phyloP scores from a whole-genome alignment of 2,888 invertebrate species.

The Mythimna vitellina region DNA sequence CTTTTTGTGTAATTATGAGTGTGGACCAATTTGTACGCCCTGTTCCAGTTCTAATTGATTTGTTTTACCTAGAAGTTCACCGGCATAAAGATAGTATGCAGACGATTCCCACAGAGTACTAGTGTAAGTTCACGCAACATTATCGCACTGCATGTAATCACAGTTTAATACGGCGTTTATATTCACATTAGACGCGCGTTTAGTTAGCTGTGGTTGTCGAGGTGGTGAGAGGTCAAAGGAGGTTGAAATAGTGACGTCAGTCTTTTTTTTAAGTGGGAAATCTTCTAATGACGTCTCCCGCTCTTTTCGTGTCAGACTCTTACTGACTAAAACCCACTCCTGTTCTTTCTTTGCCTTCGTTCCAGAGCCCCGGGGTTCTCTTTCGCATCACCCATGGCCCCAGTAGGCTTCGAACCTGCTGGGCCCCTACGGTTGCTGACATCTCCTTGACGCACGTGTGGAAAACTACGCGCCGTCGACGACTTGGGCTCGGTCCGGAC shows the following conservation, averaged over 20 bases:
- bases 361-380: too few species aligned
- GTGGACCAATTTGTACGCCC: not conserved
- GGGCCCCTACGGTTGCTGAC: too few species aligned
- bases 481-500: too few species aligned
- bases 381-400: too few species aligned
- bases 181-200: slow-evolving; percentile 53
- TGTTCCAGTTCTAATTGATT: slow-evolving; percentile 1
- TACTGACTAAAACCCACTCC: too few species aligned
- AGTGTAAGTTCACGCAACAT: slow-evolving; percentile 38
- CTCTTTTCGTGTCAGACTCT: too few species aligned
- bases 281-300: too few species aligned
- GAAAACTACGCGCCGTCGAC: too few species aligned
- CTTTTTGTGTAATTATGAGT: not conserved
- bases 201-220: slow-evolving; percentile 16
- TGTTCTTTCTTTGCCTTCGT: too few species aligned
- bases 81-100: slow-evolving; percentile 21
- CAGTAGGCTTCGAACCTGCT: too few species aligned
- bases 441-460: too few species aligned
- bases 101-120: slow-evolving; percentile 36
- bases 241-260: slow-evolving; percentile 1
- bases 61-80: slow-evolving; percentile 15
- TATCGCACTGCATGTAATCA: slow-evolving; percentile 53
- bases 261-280: too few species aligned
- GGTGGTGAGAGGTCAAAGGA: slow-evolving; percentile 13
- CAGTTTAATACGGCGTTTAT: slow-evolving; percentile 50